Conservation (phyloP, 1,140 invertebrate genomes). For the Diabrotica undecimpunctata region DNA sequence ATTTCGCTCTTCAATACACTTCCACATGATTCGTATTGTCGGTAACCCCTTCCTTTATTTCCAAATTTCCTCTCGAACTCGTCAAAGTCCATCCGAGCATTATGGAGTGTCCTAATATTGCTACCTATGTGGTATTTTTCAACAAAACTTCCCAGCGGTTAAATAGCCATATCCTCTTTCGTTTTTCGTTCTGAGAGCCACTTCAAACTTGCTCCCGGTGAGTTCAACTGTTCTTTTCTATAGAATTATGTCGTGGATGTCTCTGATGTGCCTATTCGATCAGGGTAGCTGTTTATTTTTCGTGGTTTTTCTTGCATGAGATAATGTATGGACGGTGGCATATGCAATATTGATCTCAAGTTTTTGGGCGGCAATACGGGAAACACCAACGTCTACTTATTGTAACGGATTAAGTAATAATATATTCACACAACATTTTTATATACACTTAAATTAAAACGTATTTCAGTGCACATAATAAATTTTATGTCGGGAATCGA, state of each 20-base stretch:
- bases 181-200: background rate
- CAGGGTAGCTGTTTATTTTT: background rate
- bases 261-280: background rate
- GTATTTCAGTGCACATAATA: no score
- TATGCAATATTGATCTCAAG: background rate
- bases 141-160: background rate
- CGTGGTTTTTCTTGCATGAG: constrained; percentile 2
- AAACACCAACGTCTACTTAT: no score
- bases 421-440: no score
- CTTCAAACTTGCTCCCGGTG: background rate
- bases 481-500: no score
- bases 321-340: background rate
- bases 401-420: no score
- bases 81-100: background rate
- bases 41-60: background rate
- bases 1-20: no score
- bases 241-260: constrained; percentile 1
- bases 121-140: background rate
- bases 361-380: no score
- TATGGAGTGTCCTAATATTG: background rate
- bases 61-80: background rate
- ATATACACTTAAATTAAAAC: no score
- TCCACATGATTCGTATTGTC: no score
- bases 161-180: background rate
- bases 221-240: background rate